A percentile compares a stretch with the other conserved stretches of the same genome.
phyloP scores from a whole-genome alignment of 1,140 invertebrate genomes.

The Camponotus vicinus region DNA sequence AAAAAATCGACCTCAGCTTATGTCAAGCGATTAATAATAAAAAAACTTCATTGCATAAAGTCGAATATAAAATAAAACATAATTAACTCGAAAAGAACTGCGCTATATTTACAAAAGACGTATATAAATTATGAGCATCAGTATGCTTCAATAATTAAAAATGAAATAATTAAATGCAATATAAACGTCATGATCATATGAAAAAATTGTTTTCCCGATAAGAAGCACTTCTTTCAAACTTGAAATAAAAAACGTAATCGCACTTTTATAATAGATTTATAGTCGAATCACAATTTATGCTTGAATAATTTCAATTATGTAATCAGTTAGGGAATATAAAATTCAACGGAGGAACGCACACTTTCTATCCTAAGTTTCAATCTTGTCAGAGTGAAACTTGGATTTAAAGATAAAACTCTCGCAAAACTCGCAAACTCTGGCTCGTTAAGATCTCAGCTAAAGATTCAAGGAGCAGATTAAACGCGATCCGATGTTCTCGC shows the following conservation, averaged over 20 bases:
- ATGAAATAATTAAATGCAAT: background rate
- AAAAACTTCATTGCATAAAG: background rate
- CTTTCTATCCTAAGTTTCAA: background rate
- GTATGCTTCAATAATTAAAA: background rate
- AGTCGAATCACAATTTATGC: background rate
- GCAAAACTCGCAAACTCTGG: background rate
- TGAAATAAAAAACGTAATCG: too few species aligned
- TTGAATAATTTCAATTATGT: conserved; percentile 2
- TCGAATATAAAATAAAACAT: too few species aligned
- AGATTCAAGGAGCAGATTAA: conserved; percentile 38
- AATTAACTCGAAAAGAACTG: too few species aligned
- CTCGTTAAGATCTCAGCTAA: conserved; percentile 21
- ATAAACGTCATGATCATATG: too few species aligned
- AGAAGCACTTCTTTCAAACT: too few species aligned
- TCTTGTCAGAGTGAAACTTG: background rate
- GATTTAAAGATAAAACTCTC: background rate
- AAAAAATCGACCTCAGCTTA: background rate
- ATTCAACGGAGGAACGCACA: background rate
- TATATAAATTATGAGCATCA: background rate
- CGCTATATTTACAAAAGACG: background rate
- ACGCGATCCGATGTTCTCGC: conserved; percentile 1
- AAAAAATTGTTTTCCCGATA: too few species aligned
- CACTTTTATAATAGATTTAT: too few species aligned
- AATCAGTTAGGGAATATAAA: background rate
- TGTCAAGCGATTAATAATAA: background rate